phyloP scores from a whole-genome alignment of 2,888 invertebrate species.

The Antitype chi region DNA sequence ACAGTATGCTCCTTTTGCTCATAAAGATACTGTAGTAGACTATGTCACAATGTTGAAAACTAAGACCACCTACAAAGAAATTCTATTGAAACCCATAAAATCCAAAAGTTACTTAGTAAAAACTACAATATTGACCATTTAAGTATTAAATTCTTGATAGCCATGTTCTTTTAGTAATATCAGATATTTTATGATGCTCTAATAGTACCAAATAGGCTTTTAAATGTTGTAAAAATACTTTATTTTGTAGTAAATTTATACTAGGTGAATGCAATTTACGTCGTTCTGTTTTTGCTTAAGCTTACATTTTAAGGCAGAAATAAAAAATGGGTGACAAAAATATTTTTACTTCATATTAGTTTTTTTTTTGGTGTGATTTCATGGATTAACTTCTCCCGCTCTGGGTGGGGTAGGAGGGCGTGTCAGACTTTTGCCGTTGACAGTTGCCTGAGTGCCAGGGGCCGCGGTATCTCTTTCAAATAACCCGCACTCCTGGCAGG shows the following conservation, averaged over 20 bases:
- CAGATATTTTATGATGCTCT: slow-evolving; percentile 49
- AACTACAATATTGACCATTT: slow-evolving; percentile 36
- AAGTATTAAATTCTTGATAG: slow-evolving; percentile 40
- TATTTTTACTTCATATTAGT: no score
- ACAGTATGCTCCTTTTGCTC: background rate
- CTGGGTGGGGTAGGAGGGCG: no score
- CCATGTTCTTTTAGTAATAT: slow-evolving; percentile 34
- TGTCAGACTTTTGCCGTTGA: no score
- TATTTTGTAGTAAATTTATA: slow-evolving; percentile 33
- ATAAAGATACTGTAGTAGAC: background rate
- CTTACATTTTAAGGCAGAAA: slow-evolving; percentile 17
- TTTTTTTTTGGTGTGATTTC: no score
- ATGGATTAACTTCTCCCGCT: no score
- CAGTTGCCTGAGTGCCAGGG: no score
- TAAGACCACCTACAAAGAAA: slow-evolving; percentile 40
- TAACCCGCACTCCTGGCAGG: no score
- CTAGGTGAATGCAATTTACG: slow-evolving; percentile 21
- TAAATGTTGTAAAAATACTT: slow-evolving; percentile 45
- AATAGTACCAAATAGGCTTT: slow-evolving; percentile 53
- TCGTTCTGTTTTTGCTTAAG: background rate
- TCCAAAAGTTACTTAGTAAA: slow-evolving; percentile 43
- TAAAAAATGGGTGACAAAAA: background rate
- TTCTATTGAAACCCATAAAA: slow-evolving; percentile 37
- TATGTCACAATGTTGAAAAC: slow-evolving; percentile 27
- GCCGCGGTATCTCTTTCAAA: no score